Evolutionary conservation across 2,888 invertebrate genomes (phyloP).

Genomic region (Neuroscelio doddi): DNA sequence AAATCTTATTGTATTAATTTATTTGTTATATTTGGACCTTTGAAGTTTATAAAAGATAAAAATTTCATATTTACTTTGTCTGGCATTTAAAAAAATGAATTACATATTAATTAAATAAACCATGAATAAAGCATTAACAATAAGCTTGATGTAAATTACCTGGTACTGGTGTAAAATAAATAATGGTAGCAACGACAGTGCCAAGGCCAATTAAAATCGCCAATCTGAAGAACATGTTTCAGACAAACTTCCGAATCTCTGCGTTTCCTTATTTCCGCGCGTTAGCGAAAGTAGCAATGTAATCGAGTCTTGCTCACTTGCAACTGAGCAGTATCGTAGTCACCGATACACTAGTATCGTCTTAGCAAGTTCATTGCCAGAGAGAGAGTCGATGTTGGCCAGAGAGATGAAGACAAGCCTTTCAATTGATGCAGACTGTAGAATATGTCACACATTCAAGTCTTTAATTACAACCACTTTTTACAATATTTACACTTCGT

Average conservation of each 20-base stretch:
- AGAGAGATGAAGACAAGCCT: slow-evolving; percentile 1
- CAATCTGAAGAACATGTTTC: slow-evolving; percentile 75
- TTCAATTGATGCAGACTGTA: neutral
- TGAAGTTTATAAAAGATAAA: no score
- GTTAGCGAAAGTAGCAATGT: slow-evolving; percentile 38
- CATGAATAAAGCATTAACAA: no score
- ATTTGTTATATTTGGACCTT: no score
- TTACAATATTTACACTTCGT: no score
- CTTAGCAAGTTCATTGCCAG: slow-evolving; percentile 68
- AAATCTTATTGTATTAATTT: no score
- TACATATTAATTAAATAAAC: no score
- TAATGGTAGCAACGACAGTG: slow-evolving; percentile 79
- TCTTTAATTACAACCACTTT: no score
- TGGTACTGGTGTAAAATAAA: slow-evolving; percentile 83
- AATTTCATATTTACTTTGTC: no score
- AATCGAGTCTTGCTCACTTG: slow-evolving; percentile 18
- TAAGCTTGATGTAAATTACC: slow-evolving; percentile 70
- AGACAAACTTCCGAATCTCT: slow-evolving; percentile 12
- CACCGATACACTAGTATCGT: slow-evolving; percentile 63
- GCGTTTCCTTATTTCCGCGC: slow-evolving; percentile 21
- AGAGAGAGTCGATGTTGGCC: slow-evolving; percentile 57
- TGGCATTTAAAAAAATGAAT: no score
- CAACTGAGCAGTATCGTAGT: slow-evolving; percentile 63
- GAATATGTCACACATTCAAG: no score
- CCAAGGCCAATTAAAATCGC: slow-evolving; percentile 79